Conservation (phyloP, 2,797 vertebrate genomes). For the Cuniculus paca region DNA sequence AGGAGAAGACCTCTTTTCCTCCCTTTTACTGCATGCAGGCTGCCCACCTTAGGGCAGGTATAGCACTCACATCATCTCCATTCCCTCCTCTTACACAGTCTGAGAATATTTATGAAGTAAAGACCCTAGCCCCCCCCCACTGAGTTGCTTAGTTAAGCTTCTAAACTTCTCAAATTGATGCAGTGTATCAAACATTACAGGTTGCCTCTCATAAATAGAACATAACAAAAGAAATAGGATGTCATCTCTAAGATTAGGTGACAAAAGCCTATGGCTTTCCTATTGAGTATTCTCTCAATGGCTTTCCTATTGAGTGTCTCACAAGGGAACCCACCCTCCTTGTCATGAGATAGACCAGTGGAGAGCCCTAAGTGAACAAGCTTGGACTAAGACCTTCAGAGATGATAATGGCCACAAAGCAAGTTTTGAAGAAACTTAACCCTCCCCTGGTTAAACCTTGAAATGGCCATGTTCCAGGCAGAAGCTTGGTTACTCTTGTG, state of each 20-base stretch:
- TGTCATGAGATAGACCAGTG: background rate
- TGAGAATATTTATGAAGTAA: background rate
- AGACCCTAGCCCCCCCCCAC: too few species aligned
- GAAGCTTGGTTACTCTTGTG: background rate
- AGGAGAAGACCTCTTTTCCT: background rate
- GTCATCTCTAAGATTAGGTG: background rate
- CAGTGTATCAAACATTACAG: background rate
- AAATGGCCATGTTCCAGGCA: accelerated
- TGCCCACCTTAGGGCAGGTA: background rate
- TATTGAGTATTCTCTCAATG: background rate
- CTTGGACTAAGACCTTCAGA: background rate
- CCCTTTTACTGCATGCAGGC: background rate
- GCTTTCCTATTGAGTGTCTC: background rate
- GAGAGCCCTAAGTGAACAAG: background rate
- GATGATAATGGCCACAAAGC: accelerated
- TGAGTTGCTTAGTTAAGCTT: background rate
- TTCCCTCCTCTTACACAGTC: background rate
- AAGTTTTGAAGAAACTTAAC: background rate
- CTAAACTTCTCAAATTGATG: background rate
- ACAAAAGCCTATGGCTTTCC: background rate
- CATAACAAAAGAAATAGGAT: background rate
- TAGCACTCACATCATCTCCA: background rate
- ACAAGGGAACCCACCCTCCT: background rate
- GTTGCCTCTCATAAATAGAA: background rate
- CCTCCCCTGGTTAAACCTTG: accelerated